phyloP scores from a whole-genome alignment of 2,113 vertebrate genomes.

The Chamaea fasciata region DNA sequence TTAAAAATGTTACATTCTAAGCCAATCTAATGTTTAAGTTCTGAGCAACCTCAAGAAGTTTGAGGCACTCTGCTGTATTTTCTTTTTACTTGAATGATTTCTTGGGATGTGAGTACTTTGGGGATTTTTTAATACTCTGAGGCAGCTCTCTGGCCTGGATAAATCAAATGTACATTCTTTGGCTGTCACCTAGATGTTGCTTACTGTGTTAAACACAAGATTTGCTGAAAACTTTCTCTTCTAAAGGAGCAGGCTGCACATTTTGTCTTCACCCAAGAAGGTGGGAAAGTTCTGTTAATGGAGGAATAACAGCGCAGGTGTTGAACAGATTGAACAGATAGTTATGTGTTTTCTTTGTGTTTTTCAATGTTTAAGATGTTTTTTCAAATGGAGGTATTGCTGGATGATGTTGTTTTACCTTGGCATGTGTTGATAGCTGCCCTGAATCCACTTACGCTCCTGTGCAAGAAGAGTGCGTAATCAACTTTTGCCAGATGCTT shows the following conservation, averaged over 20 bases:
- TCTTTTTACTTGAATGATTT: not conserved
- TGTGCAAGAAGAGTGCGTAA: slow-evolving; percentile 41
- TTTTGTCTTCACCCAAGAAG: not conserved
- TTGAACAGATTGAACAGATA: slow-evolving; percentile 33
- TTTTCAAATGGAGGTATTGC: slow-evolving; percentile 1
- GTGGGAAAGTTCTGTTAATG: not conserved
- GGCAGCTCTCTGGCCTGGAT: not conserved
- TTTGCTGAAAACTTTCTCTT: not conserved
- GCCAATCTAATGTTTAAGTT: not conserved
- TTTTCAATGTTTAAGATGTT: slow-evolving; percentile 13
- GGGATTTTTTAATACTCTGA: not conserved
- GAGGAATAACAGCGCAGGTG: slow-evolving; percentile 37
- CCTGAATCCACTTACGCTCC: slow-evolving; percentile 17
- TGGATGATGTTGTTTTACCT: slow-evolving; percentile 36
- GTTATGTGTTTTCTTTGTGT: not conserved
- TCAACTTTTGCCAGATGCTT: slow-evolving; percentile 59
- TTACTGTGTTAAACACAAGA: not conserved
- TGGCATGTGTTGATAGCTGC: slow-evolving; percentile 54
- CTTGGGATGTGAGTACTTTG: not conserved
- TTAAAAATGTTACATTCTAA: not conserved
- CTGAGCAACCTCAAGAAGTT: not conserved
- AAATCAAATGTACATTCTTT: not conserved
- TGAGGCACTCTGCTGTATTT: not conserved
- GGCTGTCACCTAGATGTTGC: not conserved
- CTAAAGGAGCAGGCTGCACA: not conserved